These are phyloP conservation scores for Globodera rostochiensis DNA, from an alignment of 1,140 invertebrate genomes.

Conservation along the genomic window DNA sequence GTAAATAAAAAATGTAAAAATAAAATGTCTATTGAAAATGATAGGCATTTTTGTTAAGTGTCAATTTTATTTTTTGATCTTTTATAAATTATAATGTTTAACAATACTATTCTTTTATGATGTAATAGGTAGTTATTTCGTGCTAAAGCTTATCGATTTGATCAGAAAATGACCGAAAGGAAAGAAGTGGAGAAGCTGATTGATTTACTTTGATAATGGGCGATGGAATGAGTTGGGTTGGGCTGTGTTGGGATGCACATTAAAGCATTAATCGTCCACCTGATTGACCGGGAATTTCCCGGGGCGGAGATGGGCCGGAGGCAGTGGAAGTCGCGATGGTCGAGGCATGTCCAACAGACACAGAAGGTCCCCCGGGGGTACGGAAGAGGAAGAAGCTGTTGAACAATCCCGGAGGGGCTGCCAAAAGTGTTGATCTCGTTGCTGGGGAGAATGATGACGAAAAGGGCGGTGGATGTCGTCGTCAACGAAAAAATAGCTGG, in stretches of 20 bases:
- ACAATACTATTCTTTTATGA: no score
- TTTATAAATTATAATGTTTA: no score
- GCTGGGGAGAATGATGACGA: background rate
- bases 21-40: no score
- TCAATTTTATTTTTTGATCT: no score
- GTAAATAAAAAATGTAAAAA: no score
- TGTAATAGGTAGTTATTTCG: no score
- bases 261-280: background rate
- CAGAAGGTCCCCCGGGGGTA: background rate
- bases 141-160: background rate
- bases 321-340: background rate
- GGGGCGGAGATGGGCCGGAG: conserved; percentile 19
- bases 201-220: background rate
- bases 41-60: no score
- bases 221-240: background rate
- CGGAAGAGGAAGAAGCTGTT: background rate
- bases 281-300: conserved; percentile 29
- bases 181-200: no score
- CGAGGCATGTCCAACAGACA: background rate
- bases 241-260: background rate
- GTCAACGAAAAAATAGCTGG: conserved; percentile 25
- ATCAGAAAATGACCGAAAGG: background rate
- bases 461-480: background rate
- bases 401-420: background rate
- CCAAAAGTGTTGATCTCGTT: background rate